Percentiles rank a stretch among this genome's conserved stretches.
phyloP scores from a whole-genome alignment of 1,140 invertebrate species.

The Drosophila oshimai region DNA sequence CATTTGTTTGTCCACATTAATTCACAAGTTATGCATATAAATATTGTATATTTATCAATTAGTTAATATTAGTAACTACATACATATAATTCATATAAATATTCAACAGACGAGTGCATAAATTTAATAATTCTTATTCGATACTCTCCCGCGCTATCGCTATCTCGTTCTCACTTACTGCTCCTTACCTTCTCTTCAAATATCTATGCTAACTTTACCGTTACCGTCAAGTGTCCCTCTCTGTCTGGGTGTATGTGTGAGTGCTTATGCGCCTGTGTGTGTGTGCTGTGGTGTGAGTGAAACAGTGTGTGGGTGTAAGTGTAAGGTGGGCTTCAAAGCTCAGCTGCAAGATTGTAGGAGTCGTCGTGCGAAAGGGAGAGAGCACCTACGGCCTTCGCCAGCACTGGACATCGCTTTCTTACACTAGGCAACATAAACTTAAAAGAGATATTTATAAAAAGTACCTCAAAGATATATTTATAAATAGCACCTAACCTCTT shows the following conservation, averaged over 20 bases:
- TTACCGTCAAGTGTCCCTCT: constrained; percentile 18
- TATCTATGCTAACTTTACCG: constrained; percentile 27
- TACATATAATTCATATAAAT: constrained; percentile 60
- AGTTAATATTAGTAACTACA: constrained; percentile 73
- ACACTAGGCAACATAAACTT: constrained; percentile 20
- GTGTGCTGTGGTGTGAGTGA: constrained; percentile 15
- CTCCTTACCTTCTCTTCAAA: constrained; percentile 7
- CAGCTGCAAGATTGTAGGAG: constrained; percentile 56
- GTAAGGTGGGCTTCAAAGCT: constrained; percentile 76
- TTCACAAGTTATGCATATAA: constrained; percentile 44
- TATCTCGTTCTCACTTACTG: constrained; percentile 5
- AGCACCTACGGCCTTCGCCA: constrained; percentile 25
- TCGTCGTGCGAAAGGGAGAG: constrained; percentile 39
- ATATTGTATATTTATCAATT: constrained; percentile 62
- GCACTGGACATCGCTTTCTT: constrained; percentile 13
- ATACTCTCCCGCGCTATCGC: constrained; percentile 2
- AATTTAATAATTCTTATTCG: constrained; percentile 69
- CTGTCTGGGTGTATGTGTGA: background rate
- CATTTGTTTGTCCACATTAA: constrained; percentile 34
- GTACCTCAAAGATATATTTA: background rate
- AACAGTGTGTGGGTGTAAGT: constrained; percentile 37
- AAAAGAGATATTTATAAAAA: no score
- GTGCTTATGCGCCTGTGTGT: constrained; percentile 37
- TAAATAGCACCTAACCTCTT: background rate
- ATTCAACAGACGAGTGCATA: constrained; percentile 77